A percentile compares a stretch with the other conserved stretches of the same genome.
Conservation (phyloP, 2,888 invertebrate species). For the Marronus borbonicus region DNA sequence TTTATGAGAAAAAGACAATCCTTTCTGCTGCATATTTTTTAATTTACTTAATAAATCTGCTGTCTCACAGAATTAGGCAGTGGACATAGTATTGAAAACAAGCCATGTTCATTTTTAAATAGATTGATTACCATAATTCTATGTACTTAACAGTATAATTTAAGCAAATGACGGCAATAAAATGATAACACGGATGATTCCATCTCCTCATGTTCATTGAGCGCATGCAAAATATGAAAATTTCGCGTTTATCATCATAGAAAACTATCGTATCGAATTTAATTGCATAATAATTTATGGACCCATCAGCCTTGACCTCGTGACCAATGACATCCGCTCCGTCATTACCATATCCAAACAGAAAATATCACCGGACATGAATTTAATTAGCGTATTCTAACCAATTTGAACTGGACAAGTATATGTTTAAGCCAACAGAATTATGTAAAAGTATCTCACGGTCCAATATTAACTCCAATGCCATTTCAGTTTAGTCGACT, state of each 20-base stretch:
- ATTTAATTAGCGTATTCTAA: background rate
- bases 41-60: too few relatives aligned
- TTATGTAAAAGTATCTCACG: slow-evolving; percentile 34
- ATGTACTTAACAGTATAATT: too few relatives aligned
- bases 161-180: background rate
- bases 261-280: slow-evolving; percentile 28
- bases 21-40: too few relatives aligned
- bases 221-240: background rate
- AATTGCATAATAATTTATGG: slow-evolving; percentile 7
- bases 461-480: slow-evolving; percentile 11
- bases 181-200: background rate
- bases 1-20: too few relatives aligned
- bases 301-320: slow-evolving; percentile 28
- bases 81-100: too few relatives aligned
- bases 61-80: too few relatives aligned
- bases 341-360: background rate
- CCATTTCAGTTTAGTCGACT: slow-evolving; percentile 1
- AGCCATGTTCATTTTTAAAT: too few relatives aligned
- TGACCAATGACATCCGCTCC: slow-evolving; percentile 12
- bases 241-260: background rate
- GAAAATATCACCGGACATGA: slow-evolving; percentile 17
- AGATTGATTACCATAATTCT: too few relatives aligned
- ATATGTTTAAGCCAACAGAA: background rate
- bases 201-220: background rate
- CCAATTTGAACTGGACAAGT: slow-evolving; percentile 3